phyloP scores from a whole-genome alignment of 2,113 vertebrate species.

The Brachypodius melanocephalos region DNA sequence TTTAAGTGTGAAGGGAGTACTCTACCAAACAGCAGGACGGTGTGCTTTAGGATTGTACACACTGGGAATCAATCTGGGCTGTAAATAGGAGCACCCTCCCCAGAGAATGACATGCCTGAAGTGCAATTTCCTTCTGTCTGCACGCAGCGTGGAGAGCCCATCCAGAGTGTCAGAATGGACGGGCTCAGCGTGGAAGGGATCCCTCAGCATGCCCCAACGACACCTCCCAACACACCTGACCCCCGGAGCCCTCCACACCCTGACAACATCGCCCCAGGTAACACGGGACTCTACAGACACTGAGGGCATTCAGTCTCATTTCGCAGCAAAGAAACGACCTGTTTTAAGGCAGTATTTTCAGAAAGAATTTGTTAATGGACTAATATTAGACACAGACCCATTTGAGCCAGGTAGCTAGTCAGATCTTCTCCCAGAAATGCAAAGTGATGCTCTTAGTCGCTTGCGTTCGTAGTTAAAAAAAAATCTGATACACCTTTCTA shows the following conservation, averaged over 20 bases:
- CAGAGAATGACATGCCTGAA: not conserved
- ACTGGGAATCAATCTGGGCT: not conserved
- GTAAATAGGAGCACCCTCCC: not conserved
- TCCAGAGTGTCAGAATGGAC: constrained; percentile 60
- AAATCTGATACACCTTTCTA: not conserved
- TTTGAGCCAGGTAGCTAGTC: not conserved
- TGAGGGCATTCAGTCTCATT: not conserved
- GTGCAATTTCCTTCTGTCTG: constrained; percentile 35
- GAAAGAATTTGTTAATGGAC: not conserved
- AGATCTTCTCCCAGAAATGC: not conserved
- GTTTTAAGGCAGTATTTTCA: not conserved
- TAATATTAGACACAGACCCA: not conserved
- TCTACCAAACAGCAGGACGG: not conserved
- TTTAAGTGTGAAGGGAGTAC: not conserved
- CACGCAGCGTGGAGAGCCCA: constrained; percentile 65
- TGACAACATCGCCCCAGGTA: constrained; percentile 90
- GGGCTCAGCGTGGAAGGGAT: constrained; percentile 58
- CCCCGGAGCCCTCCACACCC: constrained; percentile 78
- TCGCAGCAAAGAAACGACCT: not conserved
- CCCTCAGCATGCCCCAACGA: constrained; percentile 70
- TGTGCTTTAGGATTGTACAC: not conserved
- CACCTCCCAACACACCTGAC: constrained; percentile 77
- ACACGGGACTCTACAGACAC: not conserved
- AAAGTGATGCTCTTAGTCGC: not conserved
- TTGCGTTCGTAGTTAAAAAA: not conserved